Evolutionary conservation across 2,888 invertebrate genomes (phyloP).

Genomic region (Resseliella maxima): DNA sequence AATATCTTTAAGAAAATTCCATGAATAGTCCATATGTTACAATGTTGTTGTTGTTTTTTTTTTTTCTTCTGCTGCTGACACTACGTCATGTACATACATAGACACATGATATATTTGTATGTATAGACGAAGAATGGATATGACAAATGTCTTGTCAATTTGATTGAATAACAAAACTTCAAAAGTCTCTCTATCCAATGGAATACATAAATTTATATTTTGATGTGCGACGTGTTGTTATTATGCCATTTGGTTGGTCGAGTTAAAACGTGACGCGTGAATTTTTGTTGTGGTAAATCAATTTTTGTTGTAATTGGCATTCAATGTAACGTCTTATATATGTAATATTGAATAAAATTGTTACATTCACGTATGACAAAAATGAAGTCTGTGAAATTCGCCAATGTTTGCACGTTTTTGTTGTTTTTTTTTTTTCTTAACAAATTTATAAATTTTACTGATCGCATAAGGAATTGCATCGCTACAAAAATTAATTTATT

Average conservation of each 20-base stretch:
- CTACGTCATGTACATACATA: neutral
- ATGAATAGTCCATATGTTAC: constrained; percentile 16
- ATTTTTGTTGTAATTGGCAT: neutral
- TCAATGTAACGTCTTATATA: neutral
- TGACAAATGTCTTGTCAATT: constrained; percentile 16
- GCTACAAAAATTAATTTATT: too few relatives aligned
- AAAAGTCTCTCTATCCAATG: neutral
- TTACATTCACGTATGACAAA: neutral
- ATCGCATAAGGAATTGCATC: too few relatives aligned
- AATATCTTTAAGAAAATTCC: neutral
- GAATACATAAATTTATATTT: too few relatives aligned
- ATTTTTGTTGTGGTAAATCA: neutral
- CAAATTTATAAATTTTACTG: too few relatives aligned
- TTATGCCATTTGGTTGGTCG: neutral
- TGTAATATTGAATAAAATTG: neutral
- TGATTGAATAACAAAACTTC: neutral
- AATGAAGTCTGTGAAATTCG: neutral
- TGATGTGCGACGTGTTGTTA: too few relatives aligned
- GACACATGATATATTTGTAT: constrained; percentile 19
- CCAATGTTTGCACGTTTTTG: neutral
- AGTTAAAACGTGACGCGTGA: neutral
- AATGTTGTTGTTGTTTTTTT: neutral
- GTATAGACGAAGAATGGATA: constrained; percentile 9
- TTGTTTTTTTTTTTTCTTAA: neutral
- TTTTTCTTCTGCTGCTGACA: neutral